These are phyloP conservation scores for Pelecanoides urinatrix DNA, from an alignment of 2,113 vertebrate genomes.

Conservation along the genomic window DNA sequence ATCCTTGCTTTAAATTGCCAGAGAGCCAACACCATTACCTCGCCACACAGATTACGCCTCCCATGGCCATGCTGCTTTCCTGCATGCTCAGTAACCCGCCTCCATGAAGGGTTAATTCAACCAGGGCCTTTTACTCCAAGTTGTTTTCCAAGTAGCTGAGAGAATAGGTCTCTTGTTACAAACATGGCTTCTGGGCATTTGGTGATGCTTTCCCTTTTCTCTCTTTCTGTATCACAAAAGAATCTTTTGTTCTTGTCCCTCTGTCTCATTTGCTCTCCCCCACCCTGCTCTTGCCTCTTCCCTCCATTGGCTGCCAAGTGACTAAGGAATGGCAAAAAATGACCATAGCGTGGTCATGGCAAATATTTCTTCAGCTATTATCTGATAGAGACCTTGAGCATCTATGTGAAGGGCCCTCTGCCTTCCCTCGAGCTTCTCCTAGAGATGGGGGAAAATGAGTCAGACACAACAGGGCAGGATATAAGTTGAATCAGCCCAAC, in stretches of 20 bases:
- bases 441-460: background rate
- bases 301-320: constrained; percentile 70
- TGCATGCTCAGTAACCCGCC: background rate
- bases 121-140: constrained; percentile 42
- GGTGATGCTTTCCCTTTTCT: constrained; percentile 77
- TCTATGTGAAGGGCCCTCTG: constrained; percentile 45
- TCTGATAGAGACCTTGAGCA: constrained; percentile 19
- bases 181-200: constrained; percentile 85
- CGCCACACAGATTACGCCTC: background rate
- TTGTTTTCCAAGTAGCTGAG: constrained; percentile 79
- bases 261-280: constrained; percentile 68
- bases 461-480: background rate
- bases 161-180: constrained; percentile 85
- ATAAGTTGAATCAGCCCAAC: constrained; percentile 1
- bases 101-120: constrained; percentile 68
- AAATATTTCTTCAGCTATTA: constrained; percentile 64
- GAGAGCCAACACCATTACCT: background rate
- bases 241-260: constrained; percentile 77
- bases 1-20: background rate
- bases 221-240: constrained; percentile 72
- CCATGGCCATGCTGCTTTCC: background rate
- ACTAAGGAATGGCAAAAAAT: constrained; percentile 72
- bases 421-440: background rate
- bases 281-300: constrained; percentile 63
- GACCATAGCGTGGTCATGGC: constrained; percentile 64